Conservation (phyloP, 2,888 invertebrate species). For the Gisinianus flammeolus region DNA sequence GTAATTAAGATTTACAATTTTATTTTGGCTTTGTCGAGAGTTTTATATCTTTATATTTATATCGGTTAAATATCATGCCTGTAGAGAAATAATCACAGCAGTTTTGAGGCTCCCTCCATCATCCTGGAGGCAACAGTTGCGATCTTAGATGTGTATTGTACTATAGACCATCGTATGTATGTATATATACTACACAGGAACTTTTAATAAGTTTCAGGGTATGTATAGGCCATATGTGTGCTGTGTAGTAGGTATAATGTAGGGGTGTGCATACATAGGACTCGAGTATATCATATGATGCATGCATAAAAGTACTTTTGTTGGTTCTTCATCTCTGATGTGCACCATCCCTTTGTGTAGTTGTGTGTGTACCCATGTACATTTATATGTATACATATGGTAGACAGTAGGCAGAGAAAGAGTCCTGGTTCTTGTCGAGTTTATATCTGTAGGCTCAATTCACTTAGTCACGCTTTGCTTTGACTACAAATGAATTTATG, state of each 20-base stretch:
- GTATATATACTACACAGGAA: background rate
- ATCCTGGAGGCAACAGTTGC: conserved; percentile 35
- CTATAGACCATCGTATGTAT: too few relatives aligned
- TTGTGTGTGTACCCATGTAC: background rate
- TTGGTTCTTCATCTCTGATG: background rate
- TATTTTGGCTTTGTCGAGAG: background rate
- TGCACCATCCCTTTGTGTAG: background rate
- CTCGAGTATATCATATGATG: too few relatives aligned
- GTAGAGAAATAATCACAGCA: conserved; percentile 4
- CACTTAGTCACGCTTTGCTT: conserved; percentile 28
- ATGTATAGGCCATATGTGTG: background rate
- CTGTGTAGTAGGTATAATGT: too few relatives aligned
- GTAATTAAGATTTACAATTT: background rate
- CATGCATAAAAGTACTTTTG: too few relatives aligned
- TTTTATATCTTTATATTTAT: too few relatives aligned
- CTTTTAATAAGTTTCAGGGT: conserved; percentile 1
- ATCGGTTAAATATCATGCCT: too few relatives aligned
- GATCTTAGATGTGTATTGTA: conserved; percentile 28
- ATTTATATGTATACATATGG: background rate
- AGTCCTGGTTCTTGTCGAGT: background rate
- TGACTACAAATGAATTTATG: conserved; percentile 23
- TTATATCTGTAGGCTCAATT: conserved; percentile 21
- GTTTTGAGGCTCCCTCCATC: conserved; percentile 20
- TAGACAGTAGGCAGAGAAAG: too few relatives aligned
- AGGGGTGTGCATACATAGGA: too few relatives aligned